Evolutionary conservation across 2,797 vertebrate genomes (phyloP).

Genomic region (Setipinna tenuifilis): DNA sequence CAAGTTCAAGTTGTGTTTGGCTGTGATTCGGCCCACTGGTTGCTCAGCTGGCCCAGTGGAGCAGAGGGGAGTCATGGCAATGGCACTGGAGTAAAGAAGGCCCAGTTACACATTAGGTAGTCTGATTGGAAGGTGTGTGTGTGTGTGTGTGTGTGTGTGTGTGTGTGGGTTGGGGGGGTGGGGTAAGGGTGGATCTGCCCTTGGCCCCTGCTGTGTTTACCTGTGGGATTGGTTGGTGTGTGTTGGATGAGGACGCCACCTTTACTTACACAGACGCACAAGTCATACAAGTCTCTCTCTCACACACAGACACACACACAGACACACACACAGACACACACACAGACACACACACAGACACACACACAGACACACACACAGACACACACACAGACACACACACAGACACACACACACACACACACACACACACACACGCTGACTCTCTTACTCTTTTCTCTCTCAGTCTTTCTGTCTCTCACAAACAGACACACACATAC

Average conservation of each 20-base stretch:
- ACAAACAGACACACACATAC: not conserved
- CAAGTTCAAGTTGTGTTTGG: slow-evolving; percentile 26
- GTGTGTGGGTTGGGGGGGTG: no score
- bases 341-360: not conserved
- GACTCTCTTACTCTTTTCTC: no score
- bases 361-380: not conserved
- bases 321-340: not conserved
- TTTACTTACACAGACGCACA: not conserved
- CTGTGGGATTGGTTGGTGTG: not conserved
- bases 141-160: no score
- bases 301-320: not conserved
- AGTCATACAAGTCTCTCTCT: no score
- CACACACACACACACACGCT: not conserved
- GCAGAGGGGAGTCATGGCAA: no score
- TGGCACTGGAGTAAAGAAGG: no score
- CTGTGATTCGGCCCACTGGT: not conserved
- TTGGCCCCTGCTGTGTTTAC: not conserved
- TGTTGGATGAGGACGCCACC: not conserved
- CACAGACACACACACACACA: not conserved
- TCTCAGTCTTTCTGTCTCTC: no score
- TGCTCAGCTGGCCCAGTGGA: not conserved
- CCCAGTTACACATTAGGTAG: no score
- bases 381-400: not conserved
- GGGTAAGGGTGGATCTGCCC: not conserved
- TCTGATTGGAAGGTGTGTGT: no score